Conservation (phyloP, 2,113 vertebrate genomes). For the Pteropus alecto region DNA sequence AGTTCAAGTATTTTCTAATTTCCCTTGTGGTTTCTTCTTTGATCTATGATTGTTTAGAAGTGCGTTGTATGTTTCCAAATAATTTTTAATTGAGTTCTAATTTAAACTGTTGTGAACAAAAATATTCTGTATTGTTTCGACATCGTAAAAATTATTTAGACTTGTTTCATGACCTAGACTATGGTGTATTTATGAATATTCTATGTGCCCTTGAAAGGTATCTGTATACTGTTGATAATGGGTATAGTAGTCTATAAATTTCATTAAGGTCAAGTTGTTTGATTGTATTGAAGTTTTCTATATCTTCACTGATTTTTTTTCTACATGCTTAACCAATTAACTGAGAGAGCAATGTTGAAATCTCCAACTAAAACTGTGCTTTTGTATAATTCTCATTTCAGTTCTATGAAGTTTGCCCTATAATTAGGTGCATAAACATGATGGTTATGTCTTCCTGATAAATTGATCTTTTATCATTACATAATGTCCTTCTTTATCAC, state of each 20-base stretch:
- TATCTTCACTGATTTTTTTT: not conserved
- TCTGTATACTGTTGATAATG: not conserved
- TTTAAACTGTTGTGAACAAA: not conserved
- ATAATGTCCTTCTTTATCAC: not conserved
- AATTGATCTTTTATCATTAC: too few species aligned
- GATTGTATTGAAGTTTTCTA: not conserved
- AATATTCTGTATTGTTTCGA: not conserved
- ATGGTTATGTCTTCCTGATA: too few species aligned
- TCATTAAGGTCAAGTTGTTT: constrained; percentile 7
- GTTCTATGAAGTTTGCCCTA: too few species aligned
- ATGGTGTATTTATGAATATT: not conserved
- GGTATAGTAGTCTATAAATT: not conserved
- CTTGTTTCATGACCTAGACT: not conserved
- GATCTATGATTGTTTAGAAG: not conserved
- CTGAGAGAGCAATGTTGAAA: not conserved
- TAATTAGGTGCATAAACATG: too few species aligned
- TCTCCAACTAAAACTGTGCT: not conserved
- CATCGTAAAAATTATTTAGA: not conserved
- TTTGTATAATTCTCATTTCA: too few species aligned
- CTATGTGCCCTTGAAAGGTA: not conserved
- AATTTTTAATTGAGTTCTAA: constrained; percentile 7
- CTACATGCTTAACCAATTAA: not conserved
- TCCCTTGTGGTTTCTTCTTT: not conserved
- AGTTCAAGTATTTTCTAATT: not conserved
- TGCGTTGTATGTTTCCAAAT: not conserved